A percentile compares a stretch with the other conserved stretches of the same genome.
These are phyloP conservation scores for Lepidothrix coronata DNA, from an alignment of 2,113 vertebrate species.

Conservation along the genomic window DNA sequence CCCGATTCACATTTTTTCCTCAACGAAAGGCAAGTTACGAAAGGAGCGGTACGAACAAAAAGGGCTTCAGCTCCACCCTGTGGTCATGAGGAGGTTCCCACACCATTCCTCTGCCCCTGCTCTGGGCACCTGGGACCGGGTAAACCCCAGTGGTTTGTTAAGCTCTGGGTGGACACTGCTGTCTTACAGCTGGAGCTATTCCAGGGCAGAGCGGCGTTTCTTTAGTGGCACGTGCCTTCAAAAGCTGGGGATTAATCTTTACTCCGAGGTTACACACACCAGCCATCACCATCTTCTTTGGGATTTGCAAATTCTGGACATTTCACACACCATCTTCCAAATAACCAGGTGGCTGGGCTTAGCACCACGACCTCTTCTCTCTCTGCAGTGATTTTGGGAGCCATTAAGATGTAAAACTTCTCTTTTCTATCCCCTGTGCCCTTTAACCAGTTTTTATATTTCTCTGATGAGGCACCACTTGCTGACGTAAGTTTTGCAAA, in stretches of 20 bases:
- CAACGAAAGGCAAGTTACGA: fast-evolving
- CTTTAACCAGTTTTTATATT: background rate
- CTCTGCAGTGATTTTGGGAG: background rate
- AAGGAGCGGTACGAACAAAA: background rate
- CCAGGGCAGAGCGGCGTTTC: background rate
- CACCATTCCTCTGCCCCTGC: background rate
- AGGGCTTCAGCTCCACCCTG: constrained; percentile 51
- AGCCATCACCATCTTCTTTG: background rate
- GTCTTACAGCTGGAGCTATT: background rate
- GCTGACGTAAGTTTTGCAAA: background rate
- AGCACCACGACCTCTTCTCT: background rate
- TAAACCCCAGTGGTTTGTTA: fast-evolving
- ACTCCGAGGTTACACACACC: background rate
- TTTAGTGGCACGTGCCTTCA: background rate
- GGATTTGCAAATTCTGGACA: background rate
- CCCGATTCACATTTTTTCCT: background rate
- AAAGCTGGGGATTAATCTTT: background rate
- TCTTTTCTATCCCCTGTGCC: background rate
- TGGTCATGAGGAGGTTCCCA: background rate
- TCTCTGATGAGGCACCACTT: background rate
- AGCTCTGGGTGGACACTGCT: background rate
- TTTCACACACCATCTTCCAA: background rate
- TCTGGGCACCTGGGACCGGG: fast-evolving
- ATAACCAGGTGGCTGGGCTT: background rate
- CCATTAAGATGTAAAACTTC: background rate